Evolutionary conservation across 1,140 invertebrate genomes (phyloP).

Genomic region (Lordiphosa stackelbergi): DNA sequence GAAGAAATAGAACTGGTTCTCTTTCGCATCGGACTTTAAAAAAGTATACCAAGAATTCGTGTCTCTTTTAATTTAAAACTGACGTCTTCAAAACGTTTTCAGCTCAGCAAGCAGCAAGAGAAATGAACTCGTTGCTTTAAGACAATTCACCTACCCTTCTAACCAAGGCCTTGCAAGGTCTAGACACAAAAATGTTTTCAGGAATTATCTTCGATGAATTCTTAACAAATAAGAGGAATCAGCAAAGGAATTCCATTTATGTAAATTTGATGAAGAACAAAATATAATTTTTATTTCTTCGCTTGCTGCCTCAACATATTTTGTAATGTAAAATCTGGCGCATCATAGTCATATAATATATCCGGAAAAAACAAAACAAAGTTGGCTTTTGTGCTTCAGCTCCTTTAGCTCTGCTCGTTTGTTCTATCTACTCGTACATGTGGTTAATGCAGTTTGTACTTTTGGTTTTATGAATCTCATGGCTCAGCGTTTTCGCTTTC

Average conservation of each 20-base stretch:
- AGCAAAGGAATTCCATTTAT: background rate
- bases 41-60: too few species aligned
- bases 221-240: too few species aligned
- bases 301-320: conserved; percentile 10
- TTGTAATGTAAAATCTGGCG: conserved; percentile 9
- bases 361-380: background rate
- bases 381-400: conserved; percentile 1
- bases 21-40: too few species aligned
- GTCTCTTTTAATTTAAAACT: too few species aligned
- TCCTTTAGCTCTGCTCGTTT: conserved; percentile 1
- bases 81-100: too few species aligned
- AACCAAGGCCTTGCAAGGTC: too few species aligned
- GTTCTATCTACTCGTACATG: background rate
- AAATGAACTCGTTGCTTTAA: too few species aligned
- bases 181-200: too few species aligned
- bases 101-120: too few species aligned
- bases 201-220: too few species aligned
- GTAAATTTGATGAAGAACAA: conserved; percentile 3
- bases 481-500: conserved; percentile 10
- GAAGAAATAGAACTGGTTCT: too few species aligned
- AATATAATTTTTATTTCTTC: background rate
- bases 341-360: conserved; percentile 6
- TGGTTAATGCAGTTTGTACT: conserved; percentile 8
- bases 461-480: conserved; percentile 6
- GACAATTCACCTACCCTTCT: too few species aligned